Conservation (phyloP, 1,140 invertebrate species). For the Drosophila sucinea region DNA sequence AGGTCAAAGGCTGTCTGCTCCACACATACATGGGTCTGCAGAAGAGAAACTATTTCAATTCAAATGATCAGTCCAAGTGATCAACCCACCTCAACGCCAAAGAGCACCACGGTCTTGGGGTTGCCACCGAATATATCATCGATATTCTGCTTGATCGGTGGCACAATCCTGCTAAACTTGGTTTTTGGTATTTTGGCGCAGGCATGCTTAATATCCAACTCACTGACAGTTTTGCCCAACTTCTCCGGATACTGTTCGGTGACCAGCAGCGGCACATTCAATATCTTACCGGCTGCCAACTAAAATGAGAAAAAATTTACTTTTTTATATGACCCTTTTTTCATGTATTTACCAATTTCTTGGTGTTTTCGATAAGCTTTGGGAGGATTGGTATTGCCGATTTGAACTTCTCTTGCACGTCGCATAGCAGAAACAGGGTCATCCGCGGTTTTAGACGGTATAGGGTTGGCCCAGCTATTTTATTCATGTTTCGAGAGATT, state of each 20-base stretch:
- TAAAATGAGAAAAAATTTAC: constrained; percentile 67
- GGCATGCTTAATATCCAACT: no score
- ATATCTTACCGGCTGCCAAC: constrained; percentile 88
- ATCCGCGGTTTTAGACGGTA: constrained; percentile 64
- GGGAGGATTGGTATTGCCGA: constrained; percentile 87
- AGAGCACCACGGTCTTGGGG: no score
- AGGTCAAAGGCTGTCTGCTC: constrained; percentile 94
- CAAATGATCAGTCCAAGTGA: no score
- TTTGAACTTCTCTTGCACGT: constrained; percentile 84
- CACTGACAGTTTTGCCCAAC: no score
- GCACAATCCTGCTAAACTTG: no score
- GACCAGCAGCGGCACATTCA: constrained; percentile 91
- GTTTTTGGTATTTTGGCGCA: no score
- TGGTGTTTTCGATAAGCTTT: constrained; percentile 89
- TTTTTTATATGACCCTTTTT: constrained; percentile 7
- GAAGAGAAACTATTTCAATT: no score
- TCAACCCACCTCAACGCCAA: no score
- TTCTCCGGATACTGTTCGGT: constrained; percentile 85
- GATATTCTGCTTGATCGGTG: constrained; percentile 86
- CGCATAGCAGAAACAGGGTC: constrained; percentile 91
- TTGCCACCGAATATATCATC: no score
- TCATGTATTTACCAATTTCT: constrained; percentile 87
- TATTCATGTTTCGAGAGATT: constrained; percentile 5
- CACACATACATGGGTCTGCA: constrained; percentile 87
- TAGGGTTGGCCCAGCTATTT: constrained; percentile 3